phyloP scores from a whole-genome alignment of 2,888 invertebrate species.

The Acrobasis suavella region DNA sequence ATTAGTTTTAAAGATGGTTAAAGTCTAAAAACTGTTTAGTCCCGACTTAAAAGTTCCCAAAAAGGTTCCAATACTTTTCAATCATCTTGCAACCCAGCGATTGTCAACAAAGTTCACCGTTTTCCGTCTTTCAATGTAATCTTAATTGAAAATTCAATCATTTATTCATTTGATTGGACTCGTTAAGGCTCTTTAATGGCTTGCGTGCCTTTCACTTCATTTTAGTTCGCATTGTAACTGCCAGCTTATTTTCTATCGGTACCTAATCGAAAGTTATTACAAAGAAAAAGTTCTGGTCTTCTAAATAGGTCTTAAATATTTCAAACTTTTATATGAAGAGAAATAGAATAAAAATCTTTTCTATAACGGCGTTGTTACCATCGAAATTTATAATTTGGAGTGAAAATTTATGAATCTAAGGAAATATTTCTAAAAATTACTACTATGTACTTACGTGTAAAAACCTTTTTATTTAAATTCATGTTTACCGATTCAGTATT shows the following conservation, averaged over 20 bases:
- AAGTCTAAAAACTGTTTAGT: neutral
- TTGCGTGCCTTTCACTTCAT: constrained; percentile 61
- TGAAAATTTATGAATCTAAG: no score
- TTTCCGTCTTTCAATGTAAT: constrained; percentile 60
- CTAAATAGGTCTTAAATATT: neutral
- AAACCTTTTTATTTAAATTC: no score
- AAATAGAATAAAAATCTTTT: neutral
- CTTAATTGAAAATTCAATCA: constrained; percentile 80
- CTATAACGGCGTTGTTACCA: no score
- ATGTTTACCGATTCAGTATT: no score
- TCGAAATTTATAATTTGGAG: no score
- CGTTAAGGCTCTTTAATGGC: constrained; percentile 71
- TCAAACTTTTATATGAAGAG: neutral
- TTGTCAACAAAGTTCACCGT: constrained; percentile 65
- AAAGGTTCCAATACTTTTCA: constrained; percentile 42
- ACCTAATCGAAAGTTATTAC: constrained; percentile 44
- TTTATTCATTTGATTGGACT: constrained; percentile 75
- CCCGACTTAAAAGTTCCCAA: constrained; percentile 21
- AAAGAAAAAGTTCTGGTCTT: constrained; percentile 21
- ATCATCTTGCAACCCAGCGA: constrained; percentile 51
- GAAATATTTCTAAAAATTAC: no score
- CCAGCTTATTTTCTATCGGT: constrained; percentile 59
- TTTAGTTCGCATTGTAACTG: constrained; percentile 63
- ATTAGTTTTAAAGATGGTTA: neutral
- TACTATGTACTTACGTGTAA: no score